These are phyloP conservation scores for Caenorhabditis drosophilae DNA, from an alignment of 2,888 invertebrate genomes.

Conservation along the genomic window DNA sequence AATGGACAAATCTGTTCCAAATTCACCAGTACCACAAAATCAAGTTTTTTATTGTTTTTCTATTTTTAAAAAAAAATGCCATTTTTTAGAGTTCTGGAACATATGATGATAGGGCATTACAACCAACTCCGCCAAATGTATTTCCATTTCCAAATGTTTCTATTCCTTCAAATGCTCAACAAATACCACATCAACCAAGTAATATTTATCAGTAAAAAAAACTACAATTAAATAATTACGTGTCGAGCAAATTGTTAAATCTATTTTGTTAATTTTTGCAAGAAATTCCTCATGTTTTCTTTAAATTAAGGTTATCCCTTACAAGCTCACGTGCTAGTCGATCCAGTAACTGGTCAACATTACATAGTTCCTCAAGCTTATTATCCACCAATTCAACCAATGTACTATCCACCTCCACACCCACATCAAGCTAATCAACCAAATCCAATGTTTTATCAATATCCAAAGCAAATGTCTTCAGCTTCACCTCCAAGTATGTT, in stretches of 20 bases:
- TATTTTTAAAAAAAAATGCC: background rate
- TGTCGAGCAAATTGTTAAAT: background rate
- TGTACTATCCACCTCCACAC: conserved; percentile 49
- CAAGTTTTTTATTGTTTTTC: conserved; percentile 8
- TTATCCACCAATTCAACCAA: conserved; percentile 44
- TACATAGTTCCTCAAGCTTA: conserved; percentile 49
- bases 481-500: background rate
- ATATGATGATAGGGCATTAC: conserved; percentile 26
- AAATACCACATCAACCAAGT: conserved; percentile 27
- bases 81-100: background rate
- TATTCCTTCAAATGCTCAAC: conserved; percentile 9
- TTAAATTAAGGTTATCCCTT: conserved; percentile 39
- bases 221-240: background rate
- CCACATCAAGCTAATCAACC: conserved; percentile 16
- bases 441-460: conserved; percentile 37
- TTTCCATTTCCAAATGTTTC: conserved; percentile 22
- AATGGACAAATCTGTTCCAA: conserved; percentile 21
- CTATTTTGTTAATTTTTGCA: background rate
- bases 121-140: conserved; percentile 26
- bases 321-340: conserved; percentile 46
- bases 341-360: conserved; percentile 52
- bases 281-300: background rate
- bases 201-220: background rate
- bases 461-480: conserved; percentile 14
- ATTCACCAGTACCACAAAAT: conserved; percentile 26